Conservation (phyloP, 2,888 invertebrate species). For the Drosophila vallismaia region DNA sequence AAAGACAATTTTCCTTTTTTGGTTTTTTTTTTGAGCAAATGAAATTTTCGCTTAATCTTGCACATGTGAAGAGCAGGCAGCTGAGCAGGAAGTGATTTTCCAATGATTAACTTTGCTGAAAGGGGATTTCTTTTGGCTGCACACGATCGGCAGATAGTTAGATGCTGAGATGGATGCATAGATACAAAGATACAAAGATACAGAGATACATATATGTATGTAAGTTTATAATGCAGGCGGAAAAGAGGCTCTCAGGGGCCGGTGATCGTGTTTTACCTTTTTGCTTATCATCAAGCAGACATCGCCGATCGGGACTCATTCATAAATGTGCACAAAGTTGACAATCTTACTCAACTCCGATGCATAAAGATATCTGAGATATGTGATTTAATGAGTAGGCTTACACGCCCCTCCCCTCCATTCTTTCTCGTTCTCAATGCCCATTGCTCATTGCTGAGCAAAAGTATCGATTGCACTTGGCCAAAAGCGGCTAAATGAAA, state of each 20-base stretch:
- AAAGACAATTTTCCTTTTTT: constrained; percentile 21
- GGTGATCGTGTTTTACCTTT: constrained; percentile 23
- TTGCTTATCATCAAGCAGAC: constrained; percentile 66
- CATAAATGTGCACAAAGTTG: constrained; percentile 69
- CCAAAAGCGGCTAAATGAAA: constrained; percentile 56
- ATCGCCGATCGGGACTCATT: constrained; percentile 71
- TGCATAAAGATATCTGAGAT: constrained; percentile 72
- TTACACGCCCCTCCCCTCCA: background rate
- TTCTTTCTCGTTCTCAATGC: constrained; percentile 10
- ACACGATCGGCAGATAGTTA: constrained; percentile 36
- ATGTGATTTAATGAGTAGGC: constrained; percentile 70
- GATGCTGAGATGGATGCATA: constrained; percentile 38
- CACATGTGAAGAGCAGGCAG: constrained; percentile 30
- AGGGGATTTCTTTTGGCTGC: constrained; percentile 43
- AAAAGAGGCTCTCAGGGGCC: constrained; percentile 20
- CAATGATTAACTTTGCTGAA: constrained; percentile 82
- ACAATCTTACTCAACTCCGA: constrained; percentile 75
- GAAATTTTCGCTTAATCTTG: constrained; percentile 72
- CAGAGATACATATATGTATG: constrained; percentile 4
- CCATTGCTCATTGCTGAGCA: constrained; percentile 14
- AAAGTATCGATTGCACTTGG: constrained; percentile 76
- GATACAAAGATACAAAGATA: constrained; percentile 39
- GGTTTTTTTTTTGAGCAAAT: constrained; percentile 44
- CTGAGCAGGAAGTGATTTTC: constrained; percentile 82
- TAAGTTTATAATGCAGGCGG: constrained; percentile 3